phyloP scores from a whole-genome alignment of 2,113 vertebrate species.

The Rafetus swinhoei region DNA sequence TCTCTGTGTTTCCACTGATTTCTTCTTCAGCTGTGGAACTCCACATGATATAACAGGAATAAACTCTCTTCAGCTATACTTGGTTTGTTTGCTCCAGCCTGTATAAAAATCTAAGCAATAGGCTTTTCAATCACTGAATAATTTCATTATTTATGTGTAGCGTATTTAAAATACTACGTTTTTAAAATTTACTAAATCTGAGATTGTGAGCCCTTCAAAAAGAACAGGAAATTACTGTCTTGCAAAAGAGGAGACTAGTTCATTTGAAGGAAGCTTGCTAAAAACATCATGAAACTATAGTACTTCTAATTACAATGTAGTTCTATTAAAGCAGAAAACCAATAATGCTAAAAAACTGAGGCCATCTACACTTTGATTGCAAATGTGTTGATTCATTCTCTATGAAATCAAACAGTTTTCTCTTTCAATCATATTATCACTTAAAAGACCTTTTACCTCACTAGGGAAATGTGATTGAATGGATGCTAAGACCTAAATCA shows the following conservation, averaged over 20 bases:
- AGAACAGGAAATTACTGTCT: background rate
- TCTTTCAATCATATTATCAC: background rate
- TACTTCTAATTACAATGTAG: background rate
- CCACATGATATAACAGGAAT: background rate
- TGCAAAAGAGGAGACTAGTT: background rate
- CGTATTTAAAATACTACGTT: background rate
- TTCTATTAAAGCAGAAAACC: background rate
- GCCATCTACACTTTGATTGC: background rate
- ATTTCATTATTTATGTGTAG: background rate
- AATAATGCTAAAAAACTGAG: background rate
- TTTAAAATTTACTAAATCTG: background rate
- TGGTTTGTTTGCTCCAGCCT: background rate
- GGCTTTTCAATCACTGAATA: background rate
- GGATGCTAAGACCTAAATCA: conserved; percentile 40
- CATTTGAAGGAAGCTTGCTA: background rate
- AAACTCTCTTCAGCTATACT: background rate
- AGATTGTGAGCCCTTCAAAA: background rate
- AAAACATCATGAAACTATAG: background rate
- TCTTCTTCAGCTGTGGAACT: too few relatives aligned
- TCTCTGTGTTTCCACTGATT: too few relatives aligned
- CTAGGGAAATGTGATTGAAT: background rate
- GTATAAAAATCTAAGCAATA: background rate
- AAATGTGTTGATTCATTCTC: background rate
- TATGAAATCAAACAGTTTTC: background rate
- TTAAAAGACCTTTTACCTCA: conserved; percentile 27